phyloP scores from a whole-genome alignment of 2,113 vertebrate species.

The Bos javanicus region DNA sequence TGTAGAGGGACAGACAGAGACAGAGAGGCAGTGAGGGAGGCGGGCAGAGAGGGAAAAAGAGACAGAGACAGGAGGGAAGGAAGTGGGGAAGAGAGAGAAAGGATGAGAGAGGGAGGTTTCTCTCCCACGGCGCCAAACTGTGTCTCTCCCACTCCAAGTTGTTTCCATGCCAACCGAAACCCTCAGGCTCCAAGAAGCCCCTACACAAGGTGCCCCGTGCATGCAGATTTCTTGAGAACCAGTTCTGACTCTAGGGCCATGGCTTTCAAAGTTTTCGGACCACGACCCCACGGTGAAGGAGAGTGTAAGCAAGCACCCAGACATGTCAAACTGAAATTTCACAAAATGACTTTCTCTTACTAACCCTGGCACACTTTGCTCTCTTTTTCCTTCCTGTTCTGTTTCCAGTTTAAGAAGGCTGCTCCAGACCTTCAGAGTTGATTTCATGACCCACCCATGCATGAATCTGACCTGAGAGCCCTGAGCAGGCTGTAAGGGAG shows the following conservation, averaged over 20 bases:
- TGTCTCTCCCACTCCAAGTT: neutral
- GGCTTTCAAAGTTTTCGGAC: neutral
- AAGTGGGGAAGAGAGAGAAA: neutral
- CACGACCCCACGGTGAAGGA: neutral
- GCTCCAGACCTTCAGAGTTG: neutral
- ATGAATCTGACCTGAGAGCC: neutral
- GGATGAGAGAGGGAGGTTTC: neutral
- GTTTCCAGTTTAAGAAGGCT: neutral
- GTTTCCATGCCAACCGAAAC: slow-evolving; percentile 55
- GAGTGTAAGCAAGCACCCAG: rapidly evolving
- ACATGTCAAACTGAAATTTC: neutral
- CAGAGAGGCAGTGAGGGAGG: neutral
- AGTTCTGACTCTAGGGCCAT: neutral
- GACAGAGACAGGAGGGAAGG: neutral
- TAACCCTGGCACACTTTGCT: neutral
- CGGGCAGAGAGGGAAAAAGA: neutral
- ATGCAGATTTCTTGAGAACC: neutral
- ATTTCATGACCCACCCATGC: neutral
- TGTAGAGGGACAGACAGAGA: neutral
- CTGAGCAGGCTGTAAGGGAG: neutral
- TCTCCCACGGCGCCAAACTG: neutral
- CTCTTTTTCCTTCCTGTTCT: neutral
- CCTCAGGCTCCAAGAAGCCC: neutral
- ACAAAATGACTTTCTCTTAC: neutral
- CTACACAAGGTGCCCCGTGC: neutral